Base-by-base conservation (phyloP, 2,113 vertebrate genomes). In the Sinocyclocheilus rhinocerous region DNA sequence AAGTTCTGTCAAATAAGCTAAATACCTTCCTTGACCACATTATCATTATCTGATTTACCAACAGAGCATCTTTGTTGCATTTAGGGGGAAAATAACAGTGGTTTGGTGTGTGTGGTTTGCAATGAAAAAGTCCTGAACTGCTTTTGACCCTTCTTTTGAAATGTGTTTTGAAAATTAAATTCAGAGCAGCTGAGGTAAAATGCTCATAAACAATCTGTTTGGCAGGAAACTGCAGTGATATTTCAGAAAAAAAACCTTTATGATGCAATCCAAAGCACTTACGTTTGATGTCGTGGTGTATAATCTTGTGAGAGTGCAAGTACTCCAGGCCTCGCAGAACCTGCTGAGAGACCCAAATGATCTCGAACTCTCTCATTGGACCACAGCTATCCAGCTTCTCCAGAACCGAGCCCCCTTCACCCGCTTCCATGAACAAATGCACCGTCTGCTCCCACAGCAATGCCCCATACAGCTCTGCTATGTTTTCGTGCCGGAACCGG, bases 231-330 rank as follows among this genome's bases (percentile, higher is more conserved):
- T 11, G 24, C 59, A 67, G 59, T 29, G 55, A 39, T 79, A 61
- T 61, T 39, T 39, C 52, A 59, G 29, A 12, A 39, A 61, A 48
- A 76, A n/a, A 0, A 3, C 20, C 57, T 4, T 63, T 22, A 42
- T 79, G 39, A 77, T 78, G 11, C 33, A 61, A 70, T 57, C 7
- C 18, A 86, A 36, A 78, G 26, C 48, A 20, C 42, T 76, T 76
- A 99, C 98, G 97, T 95, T 99, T 99, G 90, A 99, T 97, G 89
- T 99, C 98, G 0, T 99, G 98, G 85, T 99, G 98, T 90, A 99
- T 99, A 89, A 99, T 95, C 83, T 95, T 96, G 89, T 98, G 96
- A 0, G 97, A 97, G 93, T 99, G 98, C 42, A 99, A 95, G 91
- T 97, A 98, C 89, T 98, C 97, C 88, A 99, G 96, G 86, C 96